phyloP scores from a whole-genome alignment of 2,888 invertebrate genomes.

The Ochropleura plecta region DNA sequence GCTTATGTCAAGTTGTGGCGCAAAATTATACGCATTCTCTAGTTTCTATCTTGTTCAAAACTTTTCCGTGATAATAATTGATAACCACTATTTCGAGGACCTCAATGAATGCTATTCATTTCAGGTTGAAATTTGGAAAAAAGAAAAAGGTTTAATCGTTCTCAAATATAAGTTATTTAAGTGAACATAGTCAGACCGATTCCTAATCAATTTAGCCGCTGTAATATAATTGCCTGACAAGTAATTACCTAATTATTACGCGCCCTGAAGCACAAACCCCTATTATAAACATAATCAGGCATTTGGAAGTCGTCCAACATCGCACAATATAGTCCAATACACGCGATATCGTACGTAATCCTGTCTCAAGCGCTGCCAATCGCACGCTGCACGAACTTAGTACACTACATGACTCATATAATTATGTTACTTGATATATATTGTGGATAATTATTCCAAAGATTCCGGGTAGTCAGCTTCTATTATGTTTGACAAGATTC shows the following conservation, averaged over 20 bases:
- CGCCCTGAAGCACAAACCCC: neutral
- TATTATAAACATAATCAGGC: constrained; percentile 22
- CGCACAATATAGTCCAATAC: constrained; percentile 11
- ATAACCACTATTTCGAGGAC: no score
- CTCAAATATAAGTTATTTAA: no score
- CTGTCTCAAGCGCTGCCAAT: constrained; percentile 39
- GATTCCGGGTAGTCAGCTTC: no score
- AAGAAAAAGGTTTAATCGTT: no score
- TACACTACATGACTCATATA: constrained; percentile 19
- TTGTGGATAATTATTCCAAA: neutral
- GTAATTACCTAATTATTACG: constrained; percentile 15
- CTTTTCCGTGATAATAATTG: no score
- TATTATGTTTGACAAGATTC: neutral
- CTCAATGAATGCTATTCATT: neutral
- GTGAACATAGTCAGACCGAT: neutral
- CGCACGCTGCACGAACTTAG: constrained; percentile 30
- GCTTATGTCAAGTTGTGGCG: no score
- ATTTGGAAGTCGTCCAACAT: constrained; percentile 55
- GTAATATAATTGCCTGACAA: neutral
- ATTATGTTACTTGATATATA: constrained; percentile 23
- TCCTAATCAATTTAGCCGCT: neutral
- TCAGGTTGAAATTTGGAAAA: neutral
- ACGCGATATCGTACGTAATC: constrained; percentile 34
- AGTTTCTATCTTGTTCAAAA: neutral
- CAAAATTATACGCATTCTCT: neutral